Evolutionary conservation across 2,797 vertebrate species (phyloP).

Genomic region (Semotilus atromaculatus): DNA sequence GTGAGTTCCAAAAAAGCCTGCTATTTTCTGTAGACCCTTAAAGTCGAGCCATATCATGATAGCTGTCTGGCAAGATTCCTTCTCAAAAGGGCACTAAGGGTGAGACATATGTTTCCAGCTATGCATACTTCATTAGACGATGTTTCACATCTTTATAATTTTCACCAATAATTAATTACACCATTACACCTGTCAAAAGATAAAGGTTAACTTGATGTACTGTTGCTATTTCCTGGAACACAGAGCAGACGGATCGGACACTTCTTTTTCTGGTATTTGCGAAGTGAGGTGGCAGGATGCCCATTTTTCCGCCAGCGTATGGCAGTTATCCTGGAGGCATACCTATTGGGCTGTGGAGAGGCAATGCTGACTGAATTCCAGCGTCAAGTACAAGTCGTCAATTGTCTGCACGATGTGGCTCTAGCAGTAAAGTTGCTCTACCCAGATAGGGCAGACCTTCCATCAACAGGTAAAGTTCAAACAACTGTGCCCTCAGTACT

Average conservation of each 20-base stretch:
- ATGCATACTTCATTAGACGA: neutral
- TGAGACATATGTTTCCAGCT: conserved; percentile 63
- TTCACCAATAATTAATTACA: neutral
- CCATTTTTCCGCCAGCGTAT: conserved; percentile 79
- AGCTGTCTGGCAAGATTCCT: conserved; percentile 80
- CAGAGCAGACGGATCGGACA: conserved; percentile 84
- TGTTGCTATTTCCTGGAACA: conserved; percentile 25
- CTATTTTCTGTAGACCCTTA: conserved; percentile 73
- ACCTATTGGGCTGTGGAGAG: conserved; percentile 79
- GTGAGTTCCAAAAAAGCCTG: neutral
- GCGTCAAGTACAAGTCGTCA: conserved; percentile 76
- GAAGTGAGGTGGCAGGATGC: conserved; percentile 78
- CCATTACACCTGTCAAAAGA: conserved; percentile 1
- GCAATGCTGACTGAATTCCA: conserved; percentile 73
- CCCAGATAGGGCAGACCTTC: conserved; percentile 73
- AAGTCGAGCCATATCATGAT: conserved; percentile 84
- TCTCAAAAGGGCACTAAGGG: conserved; percentile 78
- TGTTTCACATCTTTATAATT: neutral
- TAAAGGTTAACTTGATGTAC: neutral
- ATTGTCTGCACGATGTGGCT: conserved; percentile 70
- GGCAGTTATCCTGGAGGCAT: conserved; percentile 81
- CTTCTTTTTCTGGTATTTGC: conserved; percentile 85
- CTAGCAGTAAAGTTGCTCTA: conserved; percentile 71
- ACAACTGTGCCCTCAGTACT: neutral
- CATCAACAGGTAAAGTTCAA: conserved; percentile 69